A percentile compares a stretch with the other conserved stretches of the same genome.
Evolutionary conservation across 2,797 vertebrate genomes (phyloP).

Genomic region (Morelia viridis): DNA sequence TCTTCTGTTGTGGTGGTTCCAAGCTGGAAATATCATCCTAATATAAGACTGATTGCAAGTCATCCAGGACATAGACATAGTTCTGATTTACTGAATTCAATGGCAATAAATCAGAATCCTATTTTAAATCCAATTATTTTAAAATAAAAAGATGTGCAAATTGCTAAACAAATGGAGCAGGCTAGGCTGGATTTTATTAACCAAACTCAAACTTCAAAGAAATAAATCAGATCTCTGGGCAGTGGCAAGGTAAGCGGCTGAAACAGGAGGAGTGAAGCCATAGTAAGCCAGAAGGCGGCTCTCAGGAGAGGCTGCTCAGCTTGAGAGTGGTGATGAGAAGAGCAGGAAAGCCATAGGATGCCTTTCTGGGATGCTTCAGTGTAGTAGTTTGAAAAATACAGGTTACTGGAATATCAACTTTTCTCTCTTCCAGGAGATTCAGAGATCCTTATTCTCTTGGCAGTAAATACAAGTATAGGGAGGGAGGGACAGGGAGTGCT

Average conservation of each 20-base stretch:
- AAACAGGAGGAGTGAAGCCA: not conserved
- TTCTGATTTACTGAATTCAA: not conserved
- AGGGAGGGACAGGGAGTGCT: too few relatives aligned
- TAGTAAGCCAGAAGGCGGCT: not conserved
- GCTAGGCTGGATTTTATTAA: not conserved
- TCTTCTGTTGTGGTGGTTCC: not conserved
- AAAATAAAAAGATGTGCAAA: not conserved
- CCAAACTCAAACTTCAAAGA: not conserved
- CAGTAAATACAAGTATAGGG: too few relatives aligned
- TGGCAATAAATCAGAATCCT: not conserved
- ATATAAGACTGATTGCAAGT: not conserved
- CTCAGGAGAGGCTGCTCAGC: not conserved
- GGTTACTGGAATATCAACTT: too few relatives aligned
- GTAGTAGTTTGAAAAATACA: not conserved
- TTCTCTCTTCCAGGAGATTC: too few relatives aligned
- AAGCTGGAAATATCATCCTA: not conserved
- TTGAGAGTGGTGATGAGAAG: not conserved
- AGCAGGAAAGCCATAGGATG: not conserved
- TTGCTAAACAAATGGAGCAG: not conserved
- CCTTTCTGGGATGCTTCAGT: not conserved
- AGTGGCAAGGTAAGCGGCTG: not conserved
- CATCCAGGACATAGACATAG: not conserved
- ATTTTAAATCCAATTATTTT: not conserved
- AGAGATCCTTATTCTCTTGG: too few relatives aligned
- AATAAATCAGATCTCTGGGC: not conserved